Base-by-base conservation (phyloP, 2,113 vertebrate genomes). In the Corythornis cristatus region DNA sequence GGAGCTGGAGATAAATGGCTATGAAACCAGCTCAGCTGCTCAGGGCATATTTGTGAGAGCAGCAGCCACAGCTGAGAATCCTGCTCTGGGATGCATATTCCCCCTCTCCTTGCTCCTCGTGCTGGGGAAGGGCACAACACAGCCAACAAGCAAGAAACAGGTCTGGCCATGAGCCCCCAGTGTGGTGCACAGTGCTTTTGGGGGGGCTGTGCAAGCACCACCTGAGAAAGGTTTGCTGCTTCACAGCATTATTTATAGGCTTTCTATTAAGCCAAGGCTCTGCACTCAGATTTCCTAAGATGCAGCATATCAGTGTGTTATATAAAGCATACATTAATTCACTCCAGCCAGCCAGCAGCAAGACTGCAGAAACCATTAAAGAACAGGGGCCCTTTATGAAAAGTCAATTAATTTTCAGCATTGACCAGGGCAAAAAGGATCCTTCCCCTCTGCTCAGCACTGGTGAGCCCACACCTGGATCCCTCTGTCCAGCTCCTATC, bases 51-150 rank as follows among this genome's bases (percentile, higher is more conserved):
- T 96, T 96, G 93, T 81, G 43, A 86, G 42, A 76, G 45, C 89
- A 83, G 83, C 75, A 90, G 66, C 75, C 90, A 94, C 92, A 96
- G 96, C 94, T 94, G 94, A 93, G 95, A 96, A 94, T 96, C 85
- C 86, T 83, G 50, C 61, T 75, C 3, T 5, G 50, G 18, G 86
- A 54, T 48, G 33, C 31, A 51, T 2, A 0, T 66, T 46, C 64
- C 26, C n/a, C 40, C 33, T 62, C 26, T 56, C 13, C 54, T 50
- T 76, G 65, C 54, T 42, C 17, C 31, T 21, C 0, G 0, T 35
- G 22, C 50, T 90, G 64, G 50, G 64, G 73, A 74, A 93, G 50
- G 43, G 22, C 46, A 19, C 7, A 70, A 73, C 33, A 62, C 2
- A 7, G 64, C 10, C 54, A 58, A 40, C 25, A 8, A 3, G 0